Evolutionary conservation across 1,140 invertebrate genomes (phyloP), one percentile per base, ranked within the genome.

Genomic region (Drosophila carrolli): DNA sequence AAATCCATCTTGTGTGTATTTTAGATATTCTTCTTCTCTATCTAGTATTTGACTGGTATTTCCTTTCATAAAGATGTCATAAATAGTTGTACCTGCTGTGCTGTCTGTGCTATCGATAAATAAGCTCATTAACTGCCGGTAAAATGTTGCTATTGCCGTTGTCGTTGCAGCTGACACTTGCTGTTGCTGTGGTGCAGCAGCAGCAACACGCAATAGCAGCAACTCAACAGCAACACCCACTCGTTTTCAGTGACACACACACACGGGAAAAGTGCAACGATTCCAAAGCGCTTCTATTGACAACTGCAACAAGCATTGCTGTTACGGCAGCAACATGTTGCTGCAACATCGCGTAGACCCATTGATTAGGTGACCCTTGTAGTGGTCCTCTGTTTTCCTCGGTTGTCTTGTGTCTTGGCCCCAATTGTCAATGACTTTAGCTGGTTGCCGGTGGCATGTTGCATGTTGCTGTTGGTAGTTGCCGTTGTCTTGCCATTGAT

Each of bases 301-400:
- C 74, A 55, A 56, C 67, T 14, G 35, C 44, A 23, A 43, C 40
- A 41, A 19, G 9, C 32, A 54, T 19, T 53, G 16, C 47, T 44
- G 29, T 16, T 72, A 51, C 48, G 48, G 55, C 60, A 43, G 35
- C 65, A 27, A 46, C 81, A 84, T 79, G 75, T 82, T 78, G 72
- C 81, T 37, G 70, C 71, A 83, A 63, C 80, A 59, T 48, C 51
- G 55, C 41, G 40, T 41, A 77, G 73, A 84, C 78, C 83, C 82
- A 88, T 86, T 86, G 83, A 86, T 86, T 86, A 83, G 83, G 83
- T 86, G 83, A 86, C 83, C 83, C 83, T 86, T 86, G 83, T 88
- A 82, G 83, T 81, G 78, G 83, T 80, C 81, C 57, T 43, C 75
- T 84, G 60, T 85, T 65, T 55, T 59, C 43, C 56, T 44, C 29